Evolutionary conservation across 1,140 invertebrate genomes (phyloP).

Genomic region (Bombyx mori): ASM3026992v2 NC_085129.1:7015001-7015500

Average conservation of each 20-base stretch:
- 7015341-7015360: background rate
- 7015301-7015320: no score
- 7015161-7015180: constrained; percentile 17
- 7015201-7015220: constrained; percentile 1
- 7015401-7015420: constrained; percentile 31
- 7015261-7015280: no score
- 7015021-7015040: constrained; percentile 10
- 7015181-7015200: constrained; percentile 20
- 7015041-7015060: constrained; percentile 15
- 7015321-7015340: background rate
- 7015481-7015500: constrained; percentile 1
- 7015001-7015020: constrained; percentile 21
- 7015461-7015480: constrained; percentile 22
- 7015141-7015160: constrained; percentile 23
- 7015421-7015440: constrained; percentile 50
- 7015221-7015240: no score
- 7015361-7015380: constrained; percentile 29
- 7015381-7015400: constrained; percentile 38
- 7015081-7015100: constrained; percentile 38
- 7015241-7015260: no score
- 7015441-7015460: constrained; percentile 42
- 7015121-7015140: constrained; percentile 22
- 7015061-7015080: constrained; percentile 18
- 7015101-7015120: constrained; percentile 40
- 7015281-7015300: no score